phyloP scores from a whole-genome alignment of 1,140 invertebrate genomes.

The Antheraea pernyi region DNA sequence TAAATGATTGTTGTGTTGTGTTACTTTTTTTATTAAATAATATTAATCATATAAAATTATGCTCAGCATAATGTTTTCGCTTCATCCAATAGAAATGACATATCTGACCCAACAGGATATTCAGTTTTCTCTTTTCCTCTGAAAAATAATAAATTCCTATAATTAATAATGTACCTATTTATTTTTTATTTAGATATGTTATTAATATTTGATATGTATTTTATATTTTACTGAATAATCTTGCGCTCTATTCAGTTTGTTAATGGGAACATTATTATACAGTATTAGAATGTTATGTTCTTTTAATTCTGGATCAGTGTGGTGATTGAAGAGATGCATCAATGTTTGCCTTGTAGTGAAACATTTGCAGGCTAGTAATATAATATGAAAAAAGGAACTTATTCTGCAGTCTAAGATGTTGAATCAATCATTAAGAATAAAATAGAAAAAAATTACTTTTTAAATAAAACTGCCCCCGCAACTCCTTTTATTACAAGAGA shows the following conservation, averaged over 20 bases:
- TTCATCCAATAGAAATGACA: conserved; percentile 79
- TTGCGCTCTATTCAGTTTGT: too few species aligned
- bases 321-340: too few species aligned
- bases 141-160: conserved; percentile 39
- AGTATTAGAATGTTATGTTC: too few species aligned
- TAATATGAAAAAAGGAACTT: background rate
- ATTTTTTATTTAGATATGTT: background rate
- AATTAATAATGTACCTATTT: background rate
- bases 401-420: background rate
- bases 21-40: conserved; percentile 6
- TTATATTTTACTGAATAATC: too few species aligned
- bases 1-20: background rate
- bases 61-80: conserved; percentile 7
- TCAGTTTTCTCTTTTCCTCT: conserved; percentile 77
- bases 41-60: background rate
- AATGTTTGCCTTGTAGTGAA: background rate
- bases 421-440: too few species aligned
- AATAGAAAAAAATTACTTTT: conserved; percentile 75
- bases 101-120: conserved; percentile 78
- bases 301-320: background rate
- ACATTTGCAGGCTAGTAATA: background rate
- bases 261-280: too few species aligned
- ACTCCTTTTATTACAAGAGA: conserved; percentile 81
- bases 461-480: conserved; percentile 83
- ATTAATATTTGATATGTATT: too few species aligned